phyloP scores from a whole-genome alignment of 2,113 vertebrate species.

The Seriola dumerili region DNA sequence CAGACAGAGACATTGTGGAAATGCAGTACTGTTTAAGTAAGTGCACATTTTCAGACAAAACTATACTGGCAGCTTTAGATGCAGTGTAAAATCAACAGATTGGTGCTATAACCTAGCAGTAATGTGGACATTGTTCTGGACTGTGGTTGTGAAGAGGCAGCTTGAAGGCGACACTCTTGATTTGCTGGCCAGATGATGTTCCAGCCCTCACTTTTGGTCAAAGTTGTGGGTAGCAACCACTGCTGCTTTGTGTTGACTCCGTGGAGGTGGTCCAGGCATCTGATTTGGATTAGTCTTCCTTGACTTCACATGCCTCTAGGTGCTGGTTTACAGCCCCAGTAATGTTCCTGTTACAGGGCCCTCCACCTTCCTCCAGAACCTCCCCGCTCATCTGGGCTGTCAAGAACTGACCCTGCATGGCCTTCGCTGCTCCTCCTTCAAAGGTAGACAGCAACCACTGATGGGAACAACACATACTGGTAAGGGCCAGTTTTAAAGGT shows the following conservation, averaged over 20 bases:
- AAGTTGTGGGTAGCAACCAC: not conserved
- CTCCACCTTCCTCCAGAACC: constrained; percentile 76
- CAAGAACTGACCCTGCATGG: constrained; percentile 77
- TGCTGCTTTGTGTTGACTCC: not conserved
- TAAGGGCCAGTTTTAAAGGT: not conserved
- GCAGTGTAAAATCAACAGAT: not conserved
- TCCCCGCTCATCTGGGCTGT: constrained; percentile 81
- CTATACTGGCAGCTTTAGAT: not conserved
- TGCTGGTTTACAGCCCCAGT: constrained; percentile 87
- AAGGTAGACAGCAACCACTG: constrained; percentile 71
- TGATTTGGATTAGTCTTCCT: constrained; percentile 69
- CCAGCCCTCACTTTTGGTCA: not conserved
- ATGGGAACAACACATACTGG: constrained; percentile 7
- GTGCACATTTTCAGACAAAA: not conserved
- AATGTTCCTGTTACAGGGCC: constrained; percentile 83
- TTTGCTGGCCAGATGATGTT: not conserved
- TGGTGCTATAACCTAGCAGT: not conserved
- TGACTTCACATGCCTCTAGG: constrained; percentile 77
- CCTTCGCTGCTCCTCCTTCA: constrained; percentile 53
- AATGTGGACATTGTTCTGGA: not conserved
- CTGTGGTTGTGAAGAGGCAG: not conserved
- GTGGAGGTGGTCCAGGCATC: not conserved
- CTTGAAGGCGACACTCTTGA: too few species aligned
- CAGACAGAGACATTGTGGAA: not conserved
- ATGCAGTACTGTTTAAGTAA: not conserved